Evolutionary conservation across 1,140 invertebrate genomes (phyloP).

Genomic region (Drosophila oshimai): DNA sequence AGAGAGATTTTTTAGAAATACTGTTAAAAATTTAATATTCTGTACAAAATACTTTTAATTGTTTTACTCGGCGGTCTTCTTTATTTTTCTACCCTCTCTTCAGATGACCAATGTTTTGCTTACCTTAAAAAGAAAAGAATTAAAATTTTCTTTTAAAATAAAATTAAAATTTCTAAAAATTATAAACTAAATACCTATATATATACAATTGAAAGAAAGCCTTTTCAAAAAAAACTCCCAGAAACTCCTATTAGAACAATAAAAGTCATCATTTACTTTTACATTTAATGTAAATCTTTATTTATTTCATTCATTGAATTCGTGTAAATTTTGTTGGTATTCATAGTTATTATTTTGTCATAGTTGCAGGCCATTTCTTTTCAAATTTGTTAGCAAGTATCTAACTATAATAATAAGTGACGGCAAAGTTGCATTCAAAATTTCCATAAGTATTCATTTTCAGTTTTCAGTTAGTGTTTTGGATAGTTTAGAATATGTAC

Average conservation of each 20-base stretch:
- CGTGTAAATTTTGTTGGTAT: constrained; percentile 71
- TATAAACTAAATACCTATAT: too few species aligned
- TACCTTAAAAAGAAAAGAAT: too few species aligned
- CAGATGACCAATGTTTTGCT: too few species aligned
- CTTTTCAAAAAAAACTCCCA: neutral
- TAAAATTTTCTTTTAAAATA: too few species aligned
- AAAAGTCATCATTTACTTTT: constrained; percentile 2
- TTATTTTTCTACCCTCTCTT: too few species aligned
- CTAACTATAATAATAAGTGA: constrained; percentile 58
- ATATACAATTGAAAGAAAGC: too few species aligned
- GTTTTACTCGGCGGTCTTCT: too few species aligned
- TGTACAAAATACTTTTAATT: too few species aligned
- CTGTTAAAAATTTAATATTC: too few species aligned
- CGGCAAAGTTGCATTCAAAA: constrained; percentile 31
- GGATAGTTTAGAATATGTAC: constrained; percentile 39
- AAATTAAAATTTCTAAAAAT: too few species aligned
- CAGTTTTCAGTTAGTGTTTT: constrained; percentile 10
- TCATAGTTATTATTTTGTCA: constrained; percentile 8
- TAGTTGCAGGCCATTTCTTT: constrained; percentile 51
- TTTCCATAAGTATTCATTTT: constrained; percentile 19
- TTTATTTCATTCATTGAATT: constrained; percentile 56
- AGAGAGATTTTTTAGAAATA: too few species aligned
- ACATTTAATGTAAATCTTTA: constrained; percentile 80
- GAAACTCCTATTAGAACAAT: neutral
- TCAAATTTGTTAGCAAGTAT: constrained; percentile 59